Percentiles rank a stretch among this genome's conserved stretches.
These are phyloP conservation scores for Paramormyrops hopkinsi DNA, from an alignment of 2,797 vertebrate species.

Conservation along the genomic window DNA sequence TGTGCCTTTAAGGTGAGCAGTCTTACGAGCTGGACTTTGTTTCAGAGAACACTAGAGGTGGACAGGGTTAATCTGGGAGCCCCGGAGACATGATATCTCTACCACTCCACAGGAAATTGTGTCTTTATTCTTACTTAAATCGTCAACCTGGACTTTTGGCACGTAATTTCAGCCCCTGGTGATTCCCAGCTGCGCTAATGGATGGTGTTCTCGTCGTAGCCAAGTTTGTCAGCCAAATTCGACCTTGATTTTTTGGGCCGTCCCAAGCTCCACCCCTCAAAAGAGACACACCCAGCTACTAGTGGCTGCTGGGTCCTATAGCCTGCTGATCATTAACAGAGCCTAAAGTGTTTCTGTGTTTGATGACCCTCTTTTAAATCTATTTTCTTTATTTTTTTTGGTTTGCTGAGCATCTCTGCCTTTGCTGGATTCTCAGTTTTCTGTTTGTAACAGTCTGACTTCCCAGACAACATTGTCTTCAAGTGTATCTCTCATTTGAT, in stretches of 20 bases:
- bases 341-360: background rate
- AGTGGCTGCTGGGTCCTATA: background rate
- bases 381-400: background rate
- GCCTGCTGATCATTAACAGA: background rate
- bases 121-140: background rate
- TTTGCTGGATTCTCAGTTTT: background rate
- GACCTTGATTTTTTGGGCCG: background rate
- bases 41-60: background rate
- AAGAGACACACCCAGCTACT: background rate
- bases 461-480: background rate
- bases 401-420: background rate
- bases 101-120: background rate
- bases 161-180: background rate
- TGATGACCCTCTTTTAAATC: background rate
- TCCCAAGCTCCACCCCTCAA: background rate
- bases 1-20: background rate
- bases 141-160: background rate
- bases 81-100: background rate
- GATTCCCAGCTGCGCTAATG: background rate
- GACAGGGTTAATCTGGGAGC: background rate
- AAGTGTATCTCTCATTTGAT: background rate
- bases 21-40: background rate
- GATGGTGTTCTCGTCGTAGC: background rate
- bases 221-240: background rate
- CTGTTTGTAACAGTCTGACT: background rate